Percentiles rank a stretch among this genome's conserved stretches.
Evolutionary conservation across 2,797 vertebrate species (phyloP).

Genomic region (Coracias cyanogaster): DNA sequence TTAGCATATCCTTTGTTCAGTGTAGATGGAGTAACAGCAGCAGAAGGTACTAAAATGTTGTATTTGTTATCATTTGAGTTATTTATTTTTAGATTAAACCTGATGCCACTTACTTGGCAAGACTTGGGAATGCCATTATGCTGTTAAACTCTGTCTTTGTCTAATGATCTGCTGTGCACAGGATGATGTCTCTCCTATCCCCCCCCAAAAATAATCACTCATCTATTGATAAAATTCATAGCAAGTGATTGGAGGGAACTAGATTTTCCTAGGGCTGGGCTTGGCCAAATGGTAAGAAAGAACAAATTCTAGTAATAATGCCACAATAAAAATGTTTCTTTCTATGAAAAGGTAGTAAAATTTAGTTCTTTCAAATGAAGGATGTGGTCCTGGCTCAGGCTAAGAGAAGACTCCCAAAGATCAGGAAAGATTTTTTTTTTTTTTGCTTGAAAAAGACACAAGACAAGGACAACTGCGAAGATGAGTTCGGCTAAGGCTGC

Average conservation of each 20-base stretch:
- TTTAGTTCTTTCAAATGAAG: neutral
- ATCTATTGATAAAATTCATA: neutral
- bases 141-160: neutral
- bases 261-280: neutral
- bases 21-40: neutral
- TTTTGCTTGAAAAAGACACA: neutral
- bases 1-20: neutral
- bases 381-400: neutral
- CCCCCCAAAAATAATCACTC: neutral
- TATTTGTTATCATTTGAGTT: neutral
- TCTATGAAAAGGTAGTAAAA: neutral
- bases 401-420: neutral
- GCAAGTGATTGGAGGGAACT: neutral
- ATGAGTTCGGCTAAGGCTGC: neutral
- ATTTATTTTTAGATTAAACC: slow-evolving; percentile 31
- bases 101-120: neutral
- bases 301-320: neutral
- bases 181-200: neutral
- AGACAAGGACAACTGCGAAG: neutral
- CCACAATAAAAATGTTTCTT: neutral
- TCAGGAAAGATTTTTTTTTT: neutral
- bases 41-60: neutral
- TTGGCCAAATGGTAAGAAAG: neutral
- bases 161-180: neutral
- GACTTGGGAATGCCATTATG: neutral